A percentile compares a stretch with the other conserved stretches of the same genome.
Evolutionary conservation across 2,888 invertebrate genomes (phyloP).

Genomic region (Lepetodrilus schrolli): DNA sequence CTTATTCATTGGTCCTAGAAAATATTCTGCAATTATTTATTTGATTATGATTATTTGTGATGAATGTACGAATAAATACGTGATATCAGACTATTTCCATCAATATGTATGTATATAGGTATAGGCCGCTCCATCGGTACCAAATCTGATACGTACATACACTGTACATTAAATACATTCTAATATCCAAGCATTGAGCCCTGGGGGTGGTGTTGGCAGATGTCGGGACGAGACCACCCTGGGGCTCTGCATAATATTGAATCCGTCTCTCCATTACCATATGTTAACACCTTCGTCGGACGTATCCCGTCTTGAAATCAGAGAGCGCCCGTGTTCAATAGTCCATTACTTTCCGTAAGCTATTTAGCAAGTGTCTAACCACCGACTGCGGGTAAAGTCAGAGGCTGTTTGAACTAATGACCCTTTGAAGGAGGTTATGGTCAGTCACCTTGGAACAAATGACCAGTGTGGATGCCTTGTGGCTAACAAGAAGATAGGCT

Average conservation of each 20-base stretch:
- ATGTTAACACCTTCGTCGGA: neutral
- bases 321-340: neutral
- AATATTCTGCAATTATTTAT: too few species aligned
- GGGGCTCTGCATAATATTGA: neutral
- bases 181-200: too few species aligned
- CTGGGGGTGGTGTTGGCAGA: too few species aligned
- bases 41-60: too few species aligned
- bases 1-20: too few species aligned
- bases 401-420: neutral
- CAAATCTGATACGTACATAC: too few species aligned
- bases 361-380: neutral
- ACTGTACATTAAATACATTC: too few species aligned
- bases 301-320: neutral
- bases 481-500: neutral
- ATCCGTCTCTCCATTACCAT: neutral
- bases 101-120: too few species aligned
- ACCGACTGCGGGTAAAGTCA: neutral
- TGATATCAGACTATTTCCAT: too few species aligned
- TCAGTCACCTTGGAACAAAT: slow-evolving; percentile 3
- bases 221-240: too few species aligned
- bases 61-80: too few species aligned
- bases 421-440: neutral
- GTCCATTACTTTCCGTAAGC: neutral
- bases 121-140: too few species aligned
- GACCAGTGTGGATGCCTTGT: neutral